Evolutionary conservation across 2,113 vertebrate genomes (phyloP), one percentile per base, ranked within the genome.

Genomic region (Podarcis raffonei): DNA sequence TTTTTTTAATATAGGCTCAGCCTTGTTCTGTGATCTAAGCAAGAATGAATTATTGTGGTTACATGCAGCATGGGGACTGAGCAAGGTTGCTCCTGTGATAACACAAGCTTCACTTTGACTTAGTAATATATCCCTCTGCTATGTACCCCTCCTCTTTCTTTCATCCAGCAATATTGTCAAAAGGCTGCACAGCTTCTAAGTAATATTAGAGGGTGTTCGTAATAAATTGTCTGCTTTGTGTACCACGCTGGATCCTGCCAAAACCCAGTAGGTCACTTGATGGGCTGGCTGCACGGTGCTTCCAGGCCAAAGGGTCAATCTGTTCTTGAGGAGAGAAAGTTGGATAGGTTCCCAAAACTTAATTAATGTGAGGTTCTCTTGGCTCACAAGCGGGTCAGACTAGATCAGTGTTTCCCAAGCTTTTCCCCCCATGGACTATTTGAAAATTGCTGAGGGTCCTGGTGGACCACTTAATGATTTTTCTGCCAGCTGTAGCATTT

Each of bases 41-140:
- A 87, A 89, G 90, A 91, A 89, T 89, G 62, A 93, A 87, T 90
- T 93, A 85, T 71, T 87, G 77, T 83, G 71, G 53, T 66, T 74
- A 81, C 30, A 83, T 85, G 62, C 42, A 79, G 83, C 74, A 32
- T 18, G 69, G 80, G 86, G 66, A 68, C 1, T 0, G 79, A 95
- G 84, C 76, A 92, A 92, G 90, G 76, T 81, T 91, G 91, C 75
- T 75, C n/a, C 79, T 81, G 74, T 72, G 85, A 87, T 42, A 89
- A 82, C 62, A 62, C 68, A 77, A 59, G 80, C 68, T 94, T 91
- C 87, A 81, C 72, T 90, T 65, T 81, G 72, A 35, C 81, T 91
- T 85, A 83, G 72, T 42, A 83, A 88, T 84, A 90, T 42, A 93
- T 88, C 86, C 86, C 30, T 85, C 86, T 91, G 6, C 83, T 62